Percentiles rank a stretch among this genome's conserved stretches.
Evolutionary conservation across 2,113 vertebrate genomes (phyloP).

Genomic region (Hippocampus guttulatus): DNA sequence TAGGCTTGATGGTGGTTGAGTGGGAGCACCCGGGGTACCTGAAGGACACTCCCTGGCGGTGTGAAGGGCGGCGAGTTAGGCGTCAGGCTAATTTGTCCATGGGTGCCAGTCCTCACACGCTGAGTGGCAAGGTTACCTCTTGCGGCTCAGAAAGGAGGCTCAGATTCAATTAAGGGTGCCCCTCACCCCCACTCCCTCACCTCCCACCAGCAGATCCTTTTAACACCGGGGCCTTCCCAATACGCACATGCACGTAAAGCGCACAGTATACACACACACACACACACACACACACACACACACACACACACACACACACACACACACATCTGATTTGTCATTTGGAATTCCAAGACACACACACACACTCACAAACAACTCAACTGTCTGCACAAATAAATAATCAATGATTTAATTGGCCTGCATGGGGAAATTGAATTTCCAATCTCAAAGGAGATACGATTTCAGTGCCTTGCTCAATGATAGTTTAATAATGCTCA

Average conservation of each 20-base stretch:
- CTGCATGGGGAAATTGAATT: background rate
- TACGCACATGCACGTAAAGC: background rate
- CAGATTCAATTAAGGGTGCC: constrained; percentile 88
- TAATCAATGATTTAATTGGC: background rate
- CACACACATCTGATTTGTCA: background rate
- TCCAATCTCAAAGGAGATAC: background rate
- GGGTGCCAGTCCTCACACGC: constrained; percentile 54
- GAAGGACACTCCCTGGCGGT: constrained; percentile 79
- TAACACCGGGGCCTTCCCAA: constrained; percentile 71
- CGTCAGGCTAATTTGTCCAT: constrained; percentile 75
- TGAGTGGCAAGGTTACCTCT: constrained; percentile 89
- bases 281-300: constrained; percentile 2
- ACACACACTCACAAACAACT: background rate
- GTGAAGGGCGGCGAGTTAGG: constrained; percentile 54
- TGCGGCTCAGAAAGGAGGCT: constrained; percentile 74
- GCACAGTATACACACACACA: no score
- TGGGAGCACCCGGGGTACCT: constrained; percentile 63
- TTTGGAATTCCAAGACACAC: background rate
- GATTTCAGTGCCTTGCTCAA: background rate
- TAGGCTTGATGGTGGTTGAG: constrained; percentile 1
- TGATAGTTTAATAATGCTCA: background rate
- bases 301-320: background rate
- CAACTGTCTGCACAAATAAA: constrained; percentile 3
- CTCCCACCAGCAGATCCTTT: constrained; percentile 79
- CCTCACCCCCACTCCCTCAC: constrained; percentile 54